phyloP scores from a whole-genome alignment of 2,888 invertebrate species.

The Macropis europaea region DNA sequence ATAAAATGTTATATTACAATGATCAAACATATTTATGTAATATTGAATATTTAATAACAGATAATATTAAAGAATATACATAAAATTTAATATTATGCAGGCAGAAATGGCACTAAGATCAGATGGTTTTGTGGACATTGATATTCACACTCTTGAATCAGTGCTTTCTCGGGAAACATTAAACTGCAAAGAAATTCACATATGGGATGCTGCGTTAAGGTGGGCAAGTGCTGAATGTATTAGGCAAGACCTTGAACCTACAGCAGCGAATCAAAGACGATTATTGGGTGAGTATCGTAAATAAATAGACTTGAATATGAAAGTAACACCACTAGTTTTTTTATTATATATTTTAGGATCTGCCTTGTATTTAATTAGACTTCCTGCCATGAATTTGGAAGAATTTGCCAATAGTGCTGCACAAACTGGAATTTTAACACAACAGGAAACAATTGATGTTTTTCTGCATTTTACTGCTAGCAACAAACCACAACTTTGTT shows the following conservation, averaged over 20 bases:
- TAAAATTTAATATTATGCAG: constrained; percentile 80
- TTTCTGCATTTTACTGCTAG: constrained; percentile 97
- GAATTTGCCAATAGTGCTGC: constrained; percentile 97
- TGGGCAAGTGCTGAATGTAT: constrained; percentile 97
- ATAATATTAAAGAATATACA: background rate
- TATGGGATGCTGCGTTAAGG: constrained; percentile 93
- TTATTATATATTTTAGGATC: constrained; percentile 70
- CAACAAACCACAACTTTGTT: constrained; percentile 90
- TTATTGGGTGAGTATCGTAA: constrained; percentile 67
- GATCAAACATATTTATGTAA: background rate
- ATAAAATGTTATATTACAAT: too few relatives aligned
- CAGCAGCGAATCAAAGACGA: constrained; percentile 85
- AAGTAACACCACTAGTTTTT: background rate
- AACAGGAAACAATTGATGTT: constrained; percentile 96
- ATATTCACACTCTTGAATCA: constrained; percentile 94
- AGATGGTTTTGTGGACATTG: constrained; percentile 97
- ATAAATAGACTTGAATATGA: background rate
- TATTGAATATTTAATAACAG: background rate
- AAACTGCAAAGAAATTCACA: constrained; percentile 95
- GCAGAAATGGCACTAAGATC: constrained; percentile 98
- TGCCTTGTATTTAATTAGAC: constrained; percentile 91
- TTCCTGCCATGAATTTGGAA: constrained; percentile 96
- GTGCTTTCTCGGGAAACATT: constrained; percentile 95
- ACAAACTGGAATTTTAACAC: constrained; percentile 94
- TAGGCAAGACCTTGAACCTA: constrained; percentile 90